These are phyloP conservation scores for Pristionchus fissidentatus DNA, from an alignment of 2,888 invertebrate genomes.

Conservation along the genomic window DNA sequence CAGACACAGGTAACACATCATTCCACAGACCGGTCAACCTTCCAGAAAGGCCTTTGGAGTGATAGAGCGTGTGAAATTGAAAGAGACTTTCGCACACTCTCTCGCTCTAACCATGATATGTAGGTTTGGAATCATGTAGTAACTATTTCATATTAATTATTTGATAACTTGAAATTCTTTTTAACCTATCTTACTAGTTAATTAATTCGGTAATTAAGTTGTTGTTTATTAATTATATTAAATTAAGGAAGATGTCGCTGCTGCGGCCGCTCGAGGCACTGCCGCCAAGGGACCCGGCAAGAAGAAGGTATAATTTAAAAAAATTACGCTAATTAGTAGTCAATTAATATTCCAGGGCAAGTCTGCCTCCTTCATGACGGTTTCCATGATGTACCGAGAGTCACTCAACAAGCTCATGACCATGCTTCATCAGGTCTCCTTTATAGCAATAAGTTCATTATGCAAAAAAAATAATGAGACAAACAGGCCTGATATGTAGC, in stretches of 20 bases:
- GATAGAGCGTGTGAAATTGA: no score
- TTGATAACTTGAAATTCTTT: slow-evolving; percentile 86
- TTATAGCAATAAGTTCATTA: background rate
- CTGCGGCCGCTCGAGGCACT: slow-evolving; percentile 48
- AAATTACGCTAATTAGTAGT: background rate
- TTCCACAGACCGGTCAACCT: no score
- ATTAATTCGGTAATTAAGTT: background rate
- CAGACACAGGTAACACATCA: slow-evolving; percentile 78
- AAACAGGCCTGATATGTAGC: background rate
- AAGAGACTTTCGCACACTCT: no score
- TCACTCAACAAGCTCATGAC: slow-evolving; percentile 95
- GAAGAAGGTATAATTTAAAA: slow-evolving; percentile 70
- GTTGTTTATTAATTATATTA: background rate
- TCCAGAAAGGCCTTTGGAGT: no score
- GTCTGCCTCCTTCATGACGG: slow-evolving; percentile 89
- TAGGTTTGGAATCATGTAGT: no score
- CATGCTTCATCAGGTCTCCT: slow-evolving; percentile 84
- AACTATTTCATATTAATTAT: slow-evolving; percentile 82
- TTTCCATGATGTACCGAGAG: slow-evolving; percentile 78
- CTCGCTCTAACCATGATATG: no score
- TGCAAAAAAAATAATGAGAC: no score
- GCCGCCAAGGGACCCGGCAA: slow-evolving; percentile 58
- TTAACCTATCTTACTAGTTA: background rate
- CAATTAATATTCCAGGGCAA: slow-evolving; percentile 75
- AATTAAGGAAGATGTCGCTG: slow-evolving; percentile 63